These are phyloP conservation scores for Todus mexicanus DNA, from an alignment of 2,797 vertebrate species.

Conservation along the genomic window DNA sequence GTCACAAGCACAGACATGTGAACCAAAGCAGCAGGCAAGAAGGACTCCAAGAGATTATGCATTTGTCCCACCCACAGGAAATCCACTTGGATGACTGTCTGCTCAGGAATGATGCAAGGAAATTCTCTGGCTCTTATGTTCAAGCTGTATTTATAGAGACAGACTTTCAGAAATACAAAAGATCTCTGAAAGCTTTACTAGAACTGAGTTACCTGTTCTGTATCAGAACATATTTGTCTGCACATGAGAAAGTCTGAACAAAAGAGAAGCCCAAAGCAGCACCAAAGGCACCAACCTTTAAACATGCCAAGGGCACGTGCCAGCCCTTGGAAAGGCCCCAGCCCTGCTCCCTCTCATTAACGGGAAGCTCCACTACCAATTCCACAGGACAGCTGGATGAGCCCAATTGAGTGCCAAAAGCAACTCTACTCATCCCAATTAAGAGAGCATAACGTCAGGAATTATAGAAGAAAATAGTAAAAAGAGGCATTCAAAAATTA, in stretches of 20 bases:
- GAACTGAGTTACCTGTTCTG: not conserved
- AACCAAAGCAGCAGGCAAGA: not conserved
- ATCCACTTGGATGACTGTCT: not conserved
- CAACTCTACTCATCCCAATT: not conserved
- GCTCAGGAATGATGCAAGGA: not conserved
- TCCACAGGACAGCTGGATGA: rapidly evolving
- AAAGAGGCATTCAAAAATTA: not conserved
- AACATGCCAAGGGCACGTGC: not conserved
- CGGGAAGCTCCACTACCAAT: not conserved
- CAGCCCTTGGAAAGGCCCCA: not conserved
- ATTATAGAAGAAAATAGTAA: not conserved
- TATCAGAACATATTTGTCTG: not conserved
- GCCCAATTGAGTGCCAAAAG: not conserved
- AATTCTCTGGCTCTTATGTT: not conserved
- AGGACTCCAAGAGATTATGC: not conserved
- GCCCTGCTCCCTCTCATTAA: not conserved
- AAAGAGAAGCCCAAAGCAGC: not conserved
- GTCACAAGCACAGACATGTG: not conserved
- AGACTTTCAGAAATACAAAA: not conserved
- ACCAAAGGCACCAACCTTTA: not conserved
- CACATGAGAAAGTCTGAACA: not conserved
- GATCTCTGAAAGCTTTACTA: not conserved
- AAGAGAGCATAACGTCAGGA: not conserved
- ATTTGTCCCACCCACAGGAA: not conserved
- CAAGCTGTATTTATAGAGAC: not conserved